phyloP scores from a whole-genome alignment of 2,113 vertebrate species.

The Myiozetetes cayanensis region DNA sequence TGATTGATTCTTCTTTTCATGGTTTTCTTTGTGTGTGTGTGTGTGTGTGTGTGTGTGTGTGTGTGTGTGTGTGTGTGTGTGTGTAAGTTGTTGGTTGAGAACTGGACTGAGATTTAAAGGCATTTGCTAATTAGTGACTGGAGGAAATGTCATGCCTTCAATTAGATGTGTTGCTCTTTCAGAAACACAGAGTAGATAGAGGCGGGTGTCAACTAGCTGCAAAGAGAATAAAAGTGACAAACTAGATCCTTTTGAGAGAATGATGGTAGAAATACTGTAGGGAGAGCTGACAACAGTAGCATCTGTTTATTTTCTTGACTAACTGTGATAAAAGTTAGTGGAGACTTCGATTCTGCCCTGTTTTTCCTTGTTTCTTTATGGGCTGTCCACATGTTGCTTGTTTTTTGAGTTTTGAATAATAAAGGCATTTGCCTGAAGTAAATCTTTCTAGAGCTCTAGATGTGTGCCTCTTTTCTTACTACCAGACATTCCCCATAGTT shows the following conservation, averaged over 20 bases:
- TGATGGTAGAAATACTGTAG: not conserved
- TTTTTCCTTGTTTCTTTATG: not conserved
- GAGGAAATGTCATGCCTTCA: not conserved
- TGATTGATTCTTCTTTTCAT: not conserved
- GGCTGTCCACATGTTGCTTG: not conserved
- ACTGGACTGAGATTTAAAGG: not conserved
- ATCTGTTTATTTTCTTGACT: not conserved
- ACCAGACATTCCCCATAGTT: not conserved
- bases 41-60: not conserved
- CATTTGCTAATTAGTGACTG: not conserved
- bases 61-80: not conserved
- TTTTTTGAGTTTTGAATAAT: not conserved
- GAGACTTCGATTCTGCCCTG: not conserved
- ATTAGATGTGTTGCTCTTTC: not conserved
- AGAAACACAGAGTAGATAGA: not conserved
- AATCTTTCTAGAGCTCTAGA: not conserved
- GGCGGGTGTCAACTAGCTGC: fast-evolving
- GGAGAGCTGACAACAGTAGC: not conserved
- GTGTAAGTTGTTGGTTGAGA: not conserved
- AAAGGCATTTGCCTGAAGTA: not conserved
- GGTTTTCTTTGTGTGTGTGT: not conserved
- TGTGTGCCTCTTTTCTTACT: not conserved
- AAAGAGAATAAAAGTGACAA: not conserved
- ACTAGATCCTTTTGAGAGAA: not conserved
- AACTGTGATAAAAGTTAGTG: not conserved